phyloP scores from a whole-genome alignment of 1,140 invertebrate genomes.

The Asobara japonica region DNA sequence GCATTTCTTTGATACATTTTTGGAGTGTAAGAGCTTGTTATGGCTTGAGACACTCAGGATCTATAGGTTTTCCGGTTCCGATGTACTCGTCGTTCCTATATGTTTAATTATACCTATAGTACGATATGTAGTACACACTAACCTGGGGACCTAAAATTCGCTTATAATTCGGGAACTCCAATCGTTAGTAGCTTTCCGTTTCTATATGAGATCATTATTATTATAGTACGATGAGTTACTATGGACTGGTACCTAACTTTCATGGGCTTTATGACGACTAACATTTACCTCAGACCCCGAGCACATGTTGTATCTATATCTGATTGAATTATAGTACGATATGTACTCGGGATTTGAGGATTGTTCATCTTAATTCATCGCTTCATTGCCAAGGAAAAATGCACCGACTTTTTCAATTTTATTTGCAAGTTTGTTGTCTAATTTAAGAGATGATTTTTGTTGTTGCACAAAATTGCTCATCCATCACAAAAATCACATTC shows the following conservation, averaged over 20 bases:
- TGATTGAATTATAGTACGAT: neutral
- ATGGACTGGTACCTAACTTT: neutral
- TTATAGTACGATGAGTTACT: slow-evolving; percentile 15
- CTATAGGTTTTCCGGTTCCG: neutral
- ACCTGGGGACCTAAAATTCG: neutral
- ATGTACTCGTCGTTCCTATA: neutral
- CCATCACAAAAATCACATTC: neutral
- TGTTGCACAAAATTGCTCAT: too few species aligned
- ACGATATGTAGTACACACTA: neutral
- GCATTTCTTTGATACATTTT: too few species aligned
- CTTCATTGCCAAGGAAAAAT: too few species aligned
- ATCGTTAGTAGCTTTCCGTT: slow-evolving; percentile 12
- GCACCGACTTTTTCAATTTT: too few species aligned
- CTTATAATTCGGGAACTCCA: neutral
- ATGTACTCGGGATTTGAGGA: neutral
- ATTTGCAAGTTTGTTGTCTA: too few species aligned
- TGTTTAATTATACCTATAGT: neutral
- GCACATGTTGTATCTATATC: neutral
- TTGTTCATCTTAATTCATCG: neutral
- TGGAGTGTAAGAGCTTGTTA: too few species aligned
- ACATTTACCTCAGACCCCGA: neutral
- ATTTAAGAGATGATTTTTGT: too few species aligned
- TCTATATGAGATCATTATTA: slow-evolving; percentile 8
- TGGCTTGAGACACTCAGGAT: too few species aligned
- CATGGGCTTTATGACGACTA: neutral